These are phyloP conservation scores for Daktulosphaira vitifoliae DNA, from an alignment of 1,140 invertebrate genomes.

Conservation along the genomic window DNA sequence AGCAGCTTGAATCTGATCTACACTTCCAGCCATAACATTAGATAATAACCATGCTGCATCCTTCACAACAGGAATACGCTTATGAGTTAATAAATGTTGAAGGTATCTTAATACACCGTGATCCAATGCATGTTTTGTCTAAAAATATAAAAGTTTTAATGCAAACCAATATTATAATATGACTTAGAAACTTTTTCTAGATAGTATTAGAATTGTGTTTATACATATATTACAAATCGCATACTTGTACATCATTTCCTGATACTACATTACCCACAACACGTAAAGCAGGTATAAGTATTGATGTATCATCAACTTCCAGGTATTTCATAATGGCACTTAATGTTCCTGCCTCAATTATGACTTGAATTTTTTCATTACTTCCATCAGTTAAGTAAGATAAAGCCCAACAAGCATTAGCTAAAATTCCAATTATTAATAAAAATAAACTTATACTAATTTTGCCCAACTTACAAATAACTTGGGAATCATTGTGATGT, in stretches of 20 bases:
- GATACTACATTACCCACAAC: constrained; percentile 82
- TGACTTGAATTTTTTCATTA: constrained; percentile 85
- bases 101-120: constrained; percentile 67
- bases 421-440: constrained; percentile 43
- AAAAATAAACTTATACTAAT: constrained; percentile 7
- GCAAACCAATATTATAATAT: not conserved
- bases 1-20: constrained; percentile 63
- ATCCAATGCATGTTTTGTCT: constrained; percentile 85
- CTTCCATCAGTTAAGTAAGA: constrained; percentile 92
- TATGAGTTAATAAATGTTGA: constrained; percentile 61
- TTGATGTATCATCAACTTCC: constrained; percentile 57
- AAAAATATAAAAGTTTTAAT: constrained; percentile 38
- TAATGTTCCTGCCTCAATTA: constrained; percentile 63
- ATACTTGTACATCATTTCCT: constrained; percentile 64
- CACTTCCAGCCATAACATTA: constrained; percentile 71
- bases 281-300: constrained; percentile 83
- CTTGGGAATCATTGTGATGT: constrained; percentile 61
- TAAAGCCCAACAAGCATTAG: constrained; percentile 93
- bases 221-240: not conserved
- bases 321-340: constrained; percentile 67
- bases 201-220: no score
- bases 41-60: constrained; percentile 78
- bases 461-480: constrained; percentile 50
- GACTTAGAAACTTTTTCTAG: constrained; percentile 6
- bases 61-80: constrained; percentile 68